Evolutionary conservation across 1,140 invertebrate species (phyloP).

Genomic region (Camponotus floridanus): DNA sequence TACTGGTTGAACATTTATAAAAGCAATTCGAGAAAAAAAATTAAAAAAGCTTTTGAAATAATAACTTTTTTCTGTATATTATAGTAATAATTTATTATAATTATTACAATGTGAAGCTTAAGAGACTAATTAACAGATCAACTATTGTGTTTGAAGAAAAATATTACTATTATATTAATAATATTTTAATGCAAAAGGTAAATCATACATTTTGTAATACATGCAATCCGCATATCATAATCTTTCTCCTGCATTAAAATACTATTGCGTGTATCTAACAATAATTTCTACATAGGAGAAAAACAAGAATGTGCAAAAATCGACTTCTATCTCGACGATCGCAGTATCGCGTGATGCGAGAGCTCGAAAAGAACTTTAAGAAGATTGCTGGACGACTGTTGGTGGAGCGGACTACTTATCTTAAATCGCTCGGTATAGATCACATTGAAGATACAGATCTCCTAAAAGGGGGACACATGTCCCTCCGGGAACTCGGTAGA

Average conservation of each 20-base stretch:
- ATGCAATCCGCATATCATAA: background rate
- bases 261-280: background rate
- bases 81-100: background rate
- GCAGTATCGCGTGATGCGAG: conserved; percentile 47
- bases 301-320: conserved; percentile 29
- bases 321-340: conserved; percentile 41
- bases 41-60: background rate
- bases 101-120: background rate
- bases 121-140: background rate
- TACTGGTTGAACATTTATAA: background rate
- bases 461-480: conserved; percentile 14
- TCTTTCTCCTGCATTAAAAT: background rate
- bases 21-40: background rate
- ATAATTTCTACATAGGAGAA: background rate
- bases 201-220: background rate
- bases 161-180: background rate
- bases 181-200: background rate
- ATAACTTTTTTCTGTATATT: background rate
- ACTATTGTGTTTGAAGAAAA: background rate
- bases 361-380: conserved; percentile 43
- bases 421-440: conserved; percentile 45
- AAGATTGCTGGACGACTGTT: conserved; percentile 13
- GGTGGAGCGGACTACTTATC: conserved; percentile 11
- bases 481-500: conserved; percentile 16
- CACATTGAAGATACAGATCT: conserved; percentile 49